Percentiles rank a stretch among this genome's conserved stretches.
Conservation (phyloP, 2,888 invertebrate species). For the Netelia inedita region DNA sequence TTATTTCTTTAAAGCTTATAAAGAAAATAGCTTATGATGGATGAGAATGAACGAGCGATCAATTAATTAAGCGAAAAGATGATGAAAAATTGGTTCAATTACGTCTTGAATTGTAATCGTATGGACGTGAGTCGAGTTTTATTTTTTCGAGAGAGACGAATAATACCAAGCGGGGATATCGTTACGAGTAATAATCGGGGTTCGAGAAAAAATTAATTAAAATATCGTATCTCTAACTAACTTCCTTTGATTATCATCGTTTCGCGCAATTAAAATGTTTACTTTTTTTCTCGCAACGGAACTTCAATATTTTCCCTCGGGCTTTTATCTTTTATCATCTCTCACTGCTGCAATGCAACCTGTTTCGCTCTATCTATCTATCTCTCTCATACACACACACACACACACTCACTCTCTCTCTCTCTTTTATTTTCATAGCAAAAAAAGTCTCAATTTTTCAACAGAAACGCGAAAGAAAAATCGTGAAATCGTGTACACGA, state of each 20-base stretch:
- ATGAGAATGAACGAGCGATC: too few species aligned
- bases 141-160: too few species aligned
- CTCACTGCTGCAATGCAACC: neutral
- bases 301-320: neutral
- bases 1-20: too few species aligned
- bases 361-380: too few species aligned
- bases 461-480: conserved; percentile 11
- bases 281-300: neutral
- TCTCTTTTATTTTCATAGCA: neutral
- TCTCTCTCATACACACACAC: too few species aligned
- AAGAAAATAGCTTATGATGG: too few species aligned
- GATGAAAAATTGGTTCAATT: too few species aligned
- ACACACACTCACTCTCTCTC: too few species aligned
- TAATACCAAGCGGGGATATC: neutral
- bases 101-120: too few species aligned
- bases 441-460: neutral
- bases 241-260: neutral
- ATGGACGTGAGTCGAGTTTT: too few species aligned
- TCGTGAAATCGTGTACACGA: conserved; percentile 24
- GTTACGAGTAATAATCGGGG: neutral
- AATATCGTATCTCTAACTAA: neutral
- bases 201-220: neutral
- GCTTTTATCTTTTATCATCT: neutral
- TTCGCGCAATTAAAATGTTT: conserved; percentile 31
- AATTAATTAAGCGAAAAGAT: too few species aligned